Evolutionary conservation across 2,888 invertebrate species (phyloP), one percentile per base, ranked within the genome.

Genomic region (Agrochola lychnidis): DNA sequence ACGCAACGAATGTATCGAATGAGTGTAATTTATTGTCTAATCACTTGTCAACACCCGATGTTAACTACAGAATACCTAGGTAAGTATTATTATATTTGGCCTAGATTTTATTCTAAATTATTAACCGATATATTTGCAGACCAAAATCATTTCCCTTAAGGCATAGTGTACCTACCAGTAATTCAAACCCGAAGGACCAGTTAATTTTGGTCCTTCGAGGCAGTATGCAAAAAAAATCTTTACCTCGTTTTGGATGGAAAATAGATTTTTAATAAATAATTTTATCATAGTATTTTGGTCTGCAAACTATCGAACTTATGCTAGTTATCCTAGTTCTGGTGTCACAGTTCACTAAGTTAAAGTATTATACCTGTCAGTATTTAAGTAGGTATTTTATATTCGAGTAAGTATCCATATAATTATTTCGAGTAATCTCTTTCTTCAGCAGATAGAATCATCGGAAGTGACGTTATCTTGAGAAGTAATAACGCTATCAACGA

Each of bases 1-100:
- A 45, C 4, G 48, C 12, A 76, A 82, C 62, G 62, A 80, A 83
- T 74, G 51, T 71, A 70, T 73, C 48, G 72, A 78, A 84, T 81
- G 84, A 79, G 73, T 80, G 79, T 81, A 77, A 86, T 90, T 93
- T 94, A 94, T 94, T 94, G 94, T 94, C 94, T 93, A 92, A 87
- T 93, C 94, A 94, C 94, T 89, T 91, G 63, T 89, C 74, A 77
- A 80, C 82, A 70, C 53, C 76, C 71, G 78, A 84, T 82, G 78
- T 78, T 78, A 73, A 73, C 79, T 89, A 89, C 72, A 70, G 77
- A 81, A 73, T 81, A 80, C 77, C 73, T 82, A 83, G 70, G 53
- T 81, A 81, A 77, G 63, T 85, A 74, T 76, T 70, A 73, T 72
- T 68, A 70, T 77, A 84, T 89, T 88, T 87, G 83, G 88, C 87